Base-by-base conservation (phyloP, 2,113 vertebrate species). In the Corydoras sp. region DNA sequence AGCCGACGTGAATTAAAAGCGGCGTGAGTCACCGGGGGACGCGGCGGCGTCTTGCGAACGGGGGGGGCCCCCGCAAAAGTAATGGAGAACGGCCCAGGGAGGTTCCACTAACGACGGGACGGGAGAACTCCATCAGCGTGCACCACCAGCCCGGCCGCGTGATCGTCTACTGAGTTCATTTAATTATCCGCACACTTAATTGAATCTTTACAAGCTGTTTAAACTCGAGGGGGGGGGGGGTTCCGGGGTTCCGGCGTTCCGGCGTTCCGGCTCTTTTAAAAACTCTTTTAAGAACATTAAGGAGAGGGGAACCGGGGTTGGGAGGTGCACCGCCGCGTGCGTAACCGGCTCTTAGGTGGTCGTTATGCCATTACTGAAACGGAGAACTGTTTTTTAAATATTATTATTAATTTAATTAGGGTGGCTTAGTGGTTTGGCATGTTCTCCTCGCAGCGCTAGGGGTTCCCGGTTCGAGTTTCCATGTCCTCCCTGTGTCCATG, bases 1-100 rank as follows among this genome's bases (percentile, higher is more conserved):
- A 86, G 76, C 72, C 35, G 66, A 63, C 48, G 70, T 80, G 83
- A 86, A 86, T 85, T 83, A 82, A 83, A 87, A 78, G 58, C 13
- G 60, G 68, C 63, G 75, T 84, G 81, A 81, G 76, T 84, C 81
- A 84, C 30, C 69, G 43, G 62, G 4, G 72, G 70, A 54, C 61
- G 69, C 62, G 48, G 53, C 67, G 63, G 60, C 62, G 32, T 51
- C 15, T 66, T 68, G 51, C 3, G 4, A 59, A 10, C 53, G 24
- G 50, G 30, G n/a, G 15, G 12, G 35, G 11, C 60, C 30, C 58
- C 12, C 32, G 58, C 49, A 66, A 70, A 68, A 68, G 60, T 64
- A 48, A 32, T 66, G 4, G 51, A 74, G 13, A 73, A 67, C 24
- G 13, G 9, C 59, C 54, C 13, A 43, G 68, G 62, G 55, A 73